Conservation (phyloP, 2,888 invertebrate species). For the Resseliella maxima region DNA sequence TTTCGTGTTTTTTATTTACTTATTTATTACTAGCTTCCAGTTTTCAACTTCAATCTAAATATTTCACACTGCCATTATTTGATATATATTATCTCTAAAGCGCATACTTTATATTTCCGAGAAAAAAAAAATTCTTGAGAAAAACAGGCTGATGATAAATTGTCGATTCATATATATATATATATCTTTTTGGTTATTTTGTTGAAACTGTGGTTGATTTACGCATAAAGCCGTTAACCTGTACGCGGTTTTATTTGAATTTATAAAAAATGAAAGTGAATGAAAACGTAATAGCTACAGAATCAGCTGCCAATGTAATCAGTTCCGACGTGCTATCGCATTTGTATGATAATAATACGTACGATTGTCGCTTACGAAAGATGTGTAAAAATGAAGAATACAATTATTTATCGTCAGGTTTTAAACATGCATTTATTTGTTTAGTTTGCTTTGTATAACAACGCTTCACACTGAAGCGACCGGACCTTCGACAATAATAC, state of each 20-base stretch:
- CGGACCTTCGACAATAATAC: neutral
- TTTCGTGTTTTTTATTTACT: too few relatives aligned
- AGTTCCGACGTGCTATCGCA: neutral
- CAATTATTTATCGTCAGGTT: neutral
- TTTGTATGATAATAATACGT: neutral
- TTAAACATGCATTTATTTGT: neutral
- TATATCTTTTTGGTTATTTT: too few relatives aligned
- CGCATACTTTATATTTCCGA: too few relatives aligned
- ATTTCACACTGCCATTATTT: too few relatives aligned
- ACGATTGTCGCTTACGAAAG: neutral
- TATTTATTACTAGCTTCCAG: too few relatives aligned
- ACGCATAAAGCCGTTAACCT: neutral
- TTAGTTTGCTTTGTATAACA: conserved; percentile 9
- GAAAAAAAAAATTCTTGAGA: too few relatives aligned
- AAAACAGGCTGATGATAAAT: too few relatives aligned
- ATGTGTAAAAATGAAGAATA: neutral
- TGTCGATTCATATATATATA: too few relatives aligned
- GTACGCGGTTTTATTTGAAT: neutral
- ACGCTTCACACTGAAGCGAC: too few relatives aligned
- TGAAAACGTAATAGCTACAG: neutral
- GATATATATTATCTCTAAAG: too few relatives aligned
- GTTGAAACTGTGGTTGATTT: too few relatives aligned
- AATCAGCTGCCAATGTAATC: neutral
- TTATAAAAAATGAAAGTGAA: neutral
- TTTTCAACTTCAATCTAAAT: too few relatives aligned